Evolutionary conservation across 2,888 invertebrate species (phyloP).

Genomic region (Amblyjoppa fuscipennis): DNA sequence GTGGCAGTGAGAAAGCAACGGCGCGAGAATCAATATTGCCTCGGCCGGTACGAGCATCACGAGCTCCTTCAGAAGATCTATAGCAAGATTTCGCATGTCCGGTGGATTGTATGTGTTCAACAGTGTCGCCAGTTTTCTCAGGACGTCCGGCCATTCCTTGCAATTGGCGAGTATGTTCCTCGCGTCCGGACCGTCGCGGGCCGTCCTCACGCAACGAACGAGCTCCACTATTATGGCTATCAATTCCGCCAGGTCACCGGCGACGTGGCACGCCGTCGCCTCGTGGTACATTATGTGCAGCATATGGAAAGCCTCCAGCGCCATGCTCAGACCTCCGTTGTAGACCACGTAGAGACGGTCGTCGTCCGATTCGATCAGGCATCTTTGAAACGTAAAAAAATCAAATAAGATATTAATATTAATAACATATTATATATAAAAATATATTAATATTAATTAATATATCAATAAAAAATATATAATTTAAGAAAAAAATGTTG

Average conservation of each 20-base stretch:
- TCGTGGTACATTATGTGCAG: constrained; percentile 97
- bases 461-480: no score
- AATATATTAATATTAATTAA: no score
- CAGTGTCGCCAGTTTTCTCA: constrained; percentile 94
- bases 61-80: constrained; percentile 92
- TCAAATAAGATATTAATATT: neutral
- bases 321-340: constrained; percentile 91
- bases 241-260: constrained; percentile 93
- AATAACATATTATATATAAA: no score
- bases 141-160: constrained; percentile 95
- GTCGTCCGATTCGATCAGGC: constrained; percentile 95
- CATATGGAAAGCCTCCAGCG: constrained; percentile 93
- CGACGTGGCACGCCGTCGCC: constrained; percentile 95
- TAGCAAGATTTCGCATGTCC: constrained; percentile 92
- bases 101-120: constrained; percentile 95
- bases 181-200: constrained; percentile 89
- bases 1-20: constrained; percentile 94
- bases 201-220: constrained; percentile 89
- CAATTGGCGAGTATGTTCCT: constrained; percentile 89
- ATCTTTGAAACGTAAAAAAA: constrained; percentile 85
- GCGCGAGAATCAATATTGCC: constrained; percentile 93
- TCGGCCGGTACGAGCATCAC: constrained; percentile 92
- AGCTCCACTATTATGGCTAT: constrained; percentile 92
- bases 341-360: constrained; percentile 96
- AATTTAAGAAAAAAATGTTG: no score